Base-by-base conservation (phyloP, 2,113 vertebrate species). In the Esox niger region DNA sequence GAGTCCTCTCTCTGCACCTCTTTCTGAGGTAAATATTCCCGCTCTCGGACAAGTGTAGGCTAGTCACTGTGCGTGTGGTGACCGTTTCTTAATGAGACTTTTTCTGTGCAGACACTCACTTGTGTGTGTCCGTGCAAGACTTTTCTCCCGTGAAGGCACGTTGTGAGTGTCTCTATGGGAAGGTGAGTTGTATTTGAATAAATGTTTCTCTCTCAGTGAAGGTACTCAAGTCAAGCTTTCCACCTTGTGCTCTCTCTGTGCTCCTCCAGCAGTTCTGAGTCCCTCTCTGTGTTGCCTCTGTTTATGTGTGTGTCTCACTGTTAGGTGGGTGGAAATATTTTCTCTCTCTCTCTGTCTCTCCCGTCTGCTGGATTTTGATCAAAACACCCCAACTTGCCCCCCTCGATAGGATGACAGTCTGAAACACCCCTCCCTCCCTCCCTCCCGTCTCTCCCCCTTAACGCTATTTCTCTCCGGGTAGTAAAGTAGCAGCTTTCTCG, bases 251-350 rank as follows among this genome's bases (percentile, higher is more conserved):
- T 83, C 68, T 57, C 65, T 74, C 81, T 87, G 76, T 86, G 84
- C 79, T 81, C 77, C 84, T 67, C 76, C 79, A 81, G 83, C 88
- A 82, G 80, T 83, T 89, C 84, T 90, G 84, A 85, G 77, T 84
- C 77, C 76, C 81, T 86, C 88, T 32, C 79, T 71, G 84, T 78
- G 84, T 64, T 66, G 35, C 65, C 70, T 77, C 85, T 86, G 86
- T 89, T 92, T 91, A 90, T 91, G 89, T 88, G 84, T 85, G 76
- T 82, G 87, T 84, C 88, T 87, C 84, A 79, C 75, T 80, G 79
- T 86, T 87, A 87, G 88, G 90, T 90, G 90, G 90, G 91, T 89
- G 89, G 88, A 90, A 91, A 90, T 92, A 79, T 82, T 76, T 84
- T 62, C 76, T 68, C 85, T 82, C 86, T 73, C 87, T 79, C 78